A percentile compares a stretch with the other conserved stretches of the same genome.
Conservation (phyloP, 2,797 vertebrate genomes). For the Enteromius radiatus region DNA sequence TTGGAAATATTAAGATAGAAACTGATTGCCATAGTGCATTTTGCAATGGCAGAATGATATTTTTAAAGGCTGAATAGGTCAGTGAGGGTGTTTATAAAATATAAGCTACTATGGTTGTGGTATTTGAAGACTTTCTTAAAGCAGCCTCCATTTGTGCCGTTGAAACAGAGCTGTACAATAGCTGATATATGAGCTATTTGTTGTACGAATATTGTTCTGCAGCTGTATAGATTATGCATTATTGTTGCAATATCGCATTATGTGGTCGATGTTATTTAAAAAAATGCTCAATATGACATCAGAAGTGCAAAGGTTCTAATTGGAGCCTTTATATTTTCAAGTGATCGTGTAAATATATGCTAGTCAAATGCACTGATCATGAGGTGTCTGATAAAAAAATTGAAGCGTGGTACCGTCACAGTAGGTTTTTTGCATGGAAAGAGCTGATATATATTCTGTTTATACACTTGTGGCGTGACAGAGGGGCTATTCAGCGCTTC, state of each 20-base stretch:
- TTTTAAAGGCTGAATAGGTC: neutral
- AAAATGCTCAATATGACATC: neutral
- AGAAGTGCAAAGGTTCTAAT: neutral
- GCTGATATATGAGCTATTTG: neutral
- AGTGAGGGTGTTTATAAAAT: neutral
- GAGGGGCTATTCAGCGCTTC: slow-evolving; percentile 3
- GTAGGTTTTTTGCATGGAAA: neutral
- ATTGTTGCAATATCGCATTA: neutral
- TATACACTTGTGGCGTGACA: neutral
- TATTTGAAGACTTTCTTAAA: neutral
- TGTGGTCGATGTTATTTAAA: neutral
- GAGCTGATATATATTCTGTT: slow-evolving; percentile 20
- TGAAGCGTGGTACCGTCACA: too few relatives aligned
- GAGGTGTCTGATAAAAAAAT: neutral
- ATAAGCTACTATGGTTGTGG: neutral
- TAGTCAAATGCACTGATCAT: neutral
- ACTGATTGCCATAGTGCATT: neutral
- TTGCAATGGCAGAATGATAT: neutral
- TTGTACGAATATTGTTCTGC: neutral
- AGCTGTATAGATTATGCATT: neutral
- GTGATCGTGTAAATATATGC: neutral
- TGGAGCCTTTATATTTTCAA: neutral
- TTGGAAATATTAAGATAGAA: neutral
- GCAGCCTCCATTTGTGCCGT: neutral
- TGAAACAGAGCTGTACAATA: neutral